These are phyloP conservation scores for Chloropsis cyanopogon DNA, from an alignment of 2,113 vertebrate genomes.

Conservation along the genomic window DNA sequence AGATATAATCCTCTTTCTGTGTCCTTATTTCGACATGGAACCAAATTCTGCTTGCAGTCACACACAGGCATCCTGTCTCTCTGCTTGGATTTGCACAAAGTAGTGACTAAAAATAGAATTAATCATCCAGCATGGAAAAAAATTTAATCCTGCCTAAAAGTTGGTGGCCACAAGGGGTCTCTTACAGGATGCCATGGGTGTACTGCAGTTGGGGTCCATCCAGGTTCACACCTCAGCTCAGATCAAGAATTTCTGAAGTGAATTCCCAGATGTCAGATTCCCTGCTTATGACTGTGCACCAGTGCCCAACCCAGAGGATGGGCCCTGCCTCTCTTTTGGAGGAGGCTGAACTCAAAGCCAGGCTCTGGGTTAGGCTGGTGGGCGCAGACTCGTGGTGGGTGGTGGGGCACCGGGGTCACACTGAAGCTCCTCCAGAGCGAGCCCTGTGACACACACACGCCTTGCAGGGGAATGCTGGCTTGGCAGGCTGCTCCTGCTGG, in stretches of 20 bases:
- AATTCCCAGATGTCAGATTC: not conserved
- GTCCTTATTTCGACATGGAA: conserved; percentile 20
- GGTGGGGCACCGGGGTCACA: rapidly evolving
- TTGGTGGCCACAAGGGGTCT: not conserved
- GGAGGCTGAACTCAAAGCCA: not conserved
- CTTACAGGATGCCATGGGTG: not conserved
- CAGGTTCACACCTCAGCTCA: not conserved
- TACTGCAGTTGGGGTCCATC: not conserved
- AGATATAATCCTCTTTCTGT: conserved; percentile 39
- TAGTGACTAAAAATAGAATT: conserved; percentile 24
- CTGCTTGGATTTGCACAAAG: conserved; percentile 28
- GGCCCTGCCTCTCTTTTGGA: not conserved
- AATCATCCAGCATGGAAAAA: not conserved
- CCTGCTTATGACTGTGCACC: not conserved
- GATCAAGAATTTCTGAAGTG: not conserved
- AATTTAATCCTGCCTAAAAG: conserved; percentile 1
- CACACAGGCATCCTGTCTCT: conserved; percentile 1
- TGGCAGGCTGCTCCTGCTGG: not conserved
- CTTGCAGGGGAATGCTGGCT: not conserved
- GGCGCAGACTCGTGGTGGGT: not conserved
- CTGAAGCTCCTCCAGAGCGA: not conserved
- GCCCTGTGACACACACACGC: not conserved
- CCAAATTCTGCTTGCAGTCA: conserved; percentile 6
- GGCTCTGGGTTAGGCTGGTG: rapidly evolving
- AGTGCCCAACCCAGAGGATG: not conserved